Conservation (phyloP, 2,113 vertebrate species). For the Ramphastos sulfuratus region DNA sequence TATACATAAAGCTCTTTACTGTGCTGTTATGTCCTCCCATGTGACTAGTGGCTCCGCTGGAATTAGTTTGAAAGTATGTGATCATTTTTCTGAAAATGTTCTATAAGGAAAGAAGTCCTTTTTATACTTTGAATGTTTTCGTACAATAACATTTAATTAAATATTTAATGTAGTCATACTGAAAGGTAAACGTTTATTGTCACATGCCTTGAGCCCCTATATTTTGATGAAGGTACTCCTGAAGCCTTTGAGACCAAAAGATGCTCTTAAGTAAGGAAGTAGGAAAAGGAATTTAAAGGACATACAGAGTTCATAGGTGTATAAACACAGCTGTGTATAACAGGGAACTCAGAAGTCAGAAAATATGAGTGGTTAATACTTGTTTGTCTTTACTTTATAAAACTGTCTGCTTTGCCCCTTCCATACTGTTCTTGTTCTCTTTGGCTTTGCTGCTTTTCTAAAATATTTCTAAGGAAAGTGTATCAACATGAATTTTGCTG, state of each 20-base stretch:
- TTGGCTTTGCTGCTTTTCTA: not conserved
- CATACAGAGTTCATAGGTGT: fast-evolving
- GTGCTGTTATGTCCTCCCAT: not conserved
- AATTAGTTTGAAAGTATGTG: not conserved
- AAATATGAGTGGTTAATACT: not conserved
- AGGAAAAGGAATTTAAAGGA: not conserved
- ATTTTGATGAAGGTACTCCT: not conserved
- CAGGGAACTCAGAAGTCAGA: not conserved
- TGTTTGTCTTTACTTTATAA: not conserved
- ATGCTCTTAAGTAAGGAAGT: not conserved
- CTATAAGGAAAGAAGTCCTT: not conserved
- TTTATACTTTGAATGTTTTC: not conserved
- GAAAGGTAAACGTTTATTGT: not conserved
- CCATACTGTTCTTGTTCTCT: not conserved
- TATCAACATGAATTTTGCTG: not conserved
- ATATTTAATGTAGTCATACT: not conserved
- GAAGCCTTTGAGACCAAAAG: not conserved
- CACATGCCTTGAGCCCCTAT: not conserved
- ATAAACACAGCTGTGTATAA: not conserved
- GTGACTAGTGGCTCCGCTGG: not conserved
- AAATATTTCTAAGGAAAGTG: not conserved
- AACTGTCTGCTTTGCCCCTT: not conserved
- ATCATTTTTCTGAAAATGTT: not conserved
- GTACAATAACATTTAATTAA: not conserved
- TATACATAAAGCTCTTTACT: not conserved